Conservation (phyloP, 2,113 vertebrate species). For the Tursiops truncatus region DNA sequence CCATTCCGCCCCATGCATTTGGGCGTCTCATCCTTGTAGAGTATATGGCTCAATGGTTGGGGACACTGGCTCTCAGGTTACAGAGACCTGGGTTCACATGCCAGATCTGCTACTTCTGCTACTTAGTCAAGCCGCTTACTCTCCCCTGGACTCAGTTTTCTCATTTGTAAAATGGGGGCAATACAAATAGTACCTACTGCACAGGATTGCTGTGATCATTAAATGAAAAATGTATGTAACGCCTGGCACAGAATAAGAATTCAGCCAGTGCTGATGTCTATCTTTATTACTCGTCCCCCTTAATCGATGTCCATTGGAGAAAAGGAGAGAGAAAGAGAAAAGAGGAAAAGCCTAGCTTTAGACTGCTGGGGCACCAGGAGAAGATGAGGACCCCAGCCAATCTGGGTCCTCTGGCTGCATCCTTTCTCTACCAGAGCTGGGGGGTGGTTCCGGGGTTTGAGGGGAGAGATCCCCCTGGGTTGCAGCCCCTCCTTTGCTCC, state of each 20-base stretch:
- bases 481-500: constrained; percentile 50
- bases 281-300: background rate
- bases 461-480: constrained; percentile 8
- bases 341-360: background rate
- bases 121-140: background rate
- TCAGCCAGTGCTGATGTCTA: accelerated
- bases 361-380: too few species aligned
- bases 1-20: background rate
- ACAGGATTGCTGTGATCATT: background rate
- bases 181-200: background rate
- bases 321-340: background rate
- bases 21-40: background rate
- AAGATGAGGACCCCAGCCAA: background rate
- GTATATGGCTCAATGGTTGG: background rate
- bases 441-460: background rate
- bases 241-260: background rate
- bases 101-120: background rate
- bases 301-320: background rate
- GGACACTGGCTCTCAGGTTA: background rate
- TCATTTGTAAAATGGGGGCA: background rate
- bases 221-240: background rate
- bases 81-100: background rate
- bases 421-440: background rate
- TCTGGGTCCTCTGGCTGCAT: background rate
- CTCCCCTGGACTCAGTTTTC: background rate